Conservation (phyloP, 1,140 invertebrate species). For the Lucilia cuprina region DNA sequence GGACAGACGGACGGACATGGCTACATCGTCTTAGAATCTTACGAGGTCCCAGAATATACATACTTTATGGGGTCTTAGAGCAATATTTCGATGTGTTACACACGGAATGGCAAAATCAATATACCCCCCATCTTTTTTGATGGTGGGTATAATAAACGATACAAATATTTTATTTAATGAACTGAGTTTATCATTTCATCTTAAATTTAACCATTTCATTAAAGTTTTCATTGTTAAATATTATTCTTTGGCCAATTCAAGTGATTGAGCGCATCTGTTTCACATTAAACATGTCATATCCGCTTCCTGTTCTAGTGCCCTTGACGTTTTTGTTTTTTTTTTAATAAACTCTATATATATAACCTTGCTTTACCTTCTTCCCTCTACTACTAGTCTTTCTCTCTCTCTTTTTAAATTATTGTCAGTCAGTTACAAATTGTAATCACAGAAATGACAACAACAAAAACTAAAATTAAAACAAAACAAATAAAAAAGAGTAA, state of each 20-base stretch:
- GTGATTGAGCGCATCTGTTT: conserved; percentile 5
- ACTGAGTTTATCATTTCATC: neutral
- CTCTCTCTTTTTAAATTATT: neutral
- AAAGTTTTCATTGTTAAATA: neutral
- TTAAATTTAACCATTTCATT: neutral
- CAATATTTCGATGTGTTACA: too few species aligned
- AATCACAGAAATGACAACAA: neutral
- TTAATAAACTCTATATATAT: neutral
- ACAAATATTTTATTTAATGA: too few species aligned
- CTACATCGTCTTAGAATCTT: too few species aligned
- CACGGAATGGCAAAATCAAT: too few species aligned
- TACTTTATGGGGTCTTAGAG: too few species aligned
- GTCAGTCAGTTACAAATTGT: neutral
- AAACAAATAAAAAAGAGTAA: neutral
- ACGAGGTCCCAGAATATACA: too few species aligned
- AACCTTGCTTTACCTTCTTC: neutral
- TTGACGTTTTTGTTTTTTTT: conserved; percentile 19
- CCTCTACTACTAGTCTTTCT: neutral
- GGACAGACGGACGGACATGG: too few species aligned
- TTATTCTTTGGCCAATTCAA: neutral
- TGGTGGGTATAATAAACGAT: too few species aligned
- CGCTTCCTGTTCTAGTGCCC: conserved; percentile 27
- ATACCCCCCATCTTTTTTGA: too few species aligned
- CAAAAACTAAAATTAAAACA: neutral
- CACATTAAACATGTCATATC: conserved; percentile 32